Evolutionary conservation across 2,797 vertebrate species (phyloP), one percentile per base, ranked within the genome.

Genomic region (Macroramphosus scolopax): DNA sequence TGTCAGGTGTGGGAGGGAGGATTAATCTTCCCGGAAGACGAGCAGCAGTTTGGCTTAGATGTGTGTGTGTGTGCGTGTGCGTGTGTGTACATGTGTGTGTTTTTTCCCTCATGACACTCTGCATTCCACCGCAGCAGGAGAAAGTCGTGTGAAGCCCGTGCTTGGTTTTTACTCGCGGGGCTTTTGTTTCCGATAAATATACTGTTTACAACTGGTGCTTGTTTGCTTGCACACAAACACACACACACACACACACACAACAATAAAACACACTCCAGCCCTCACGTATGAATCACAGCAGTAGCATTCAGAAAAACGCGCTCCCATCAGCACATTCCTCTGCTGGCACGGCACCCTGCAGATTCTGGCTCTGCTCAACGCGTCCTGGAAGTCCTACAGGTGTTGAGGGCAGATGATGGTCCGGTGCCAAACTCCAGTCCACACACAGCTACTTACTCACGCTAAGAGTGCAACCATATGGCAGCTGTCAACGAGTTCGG

Each of bases 301-400:
- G n/a, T n/a, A n/a, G 16, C 2, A 2, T 38, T 39, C 7, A n/a
- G n/a, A n/a, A 26, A 30, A 42, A 62, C 0, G 16, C 2, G 6
- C 31, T 13, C 9, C 1, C 1, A 43, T 35, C 47, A 47, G 61
- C 78, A 64, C 60, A 77, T 78, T 78, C 69, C 59, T 33, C 1
- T 1, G 30, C 0, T 15, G 34, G 28, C 59, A 14, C 5, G 15
- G 24, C 3, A 7, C 65, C 29, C 37, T 12, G 58, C 51, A 28
- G 38, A 65, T 58, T 29, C 56, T 51, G 32, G 61, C 42, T 37
- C 33, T 22, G 18, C 15, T 18, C 51, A 28, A 20, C 54, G 34
- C 61, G 60, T 47, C 44, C 65, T 52, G 55, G 60, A 67, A 51
- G 41, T 32, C 17, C 2, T 50, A 55, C 77, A 81, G 79, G 68